Conservation (phyloP, 2,797 vertebrate species). For the Rhinophrynus dorsalis region DNA sequence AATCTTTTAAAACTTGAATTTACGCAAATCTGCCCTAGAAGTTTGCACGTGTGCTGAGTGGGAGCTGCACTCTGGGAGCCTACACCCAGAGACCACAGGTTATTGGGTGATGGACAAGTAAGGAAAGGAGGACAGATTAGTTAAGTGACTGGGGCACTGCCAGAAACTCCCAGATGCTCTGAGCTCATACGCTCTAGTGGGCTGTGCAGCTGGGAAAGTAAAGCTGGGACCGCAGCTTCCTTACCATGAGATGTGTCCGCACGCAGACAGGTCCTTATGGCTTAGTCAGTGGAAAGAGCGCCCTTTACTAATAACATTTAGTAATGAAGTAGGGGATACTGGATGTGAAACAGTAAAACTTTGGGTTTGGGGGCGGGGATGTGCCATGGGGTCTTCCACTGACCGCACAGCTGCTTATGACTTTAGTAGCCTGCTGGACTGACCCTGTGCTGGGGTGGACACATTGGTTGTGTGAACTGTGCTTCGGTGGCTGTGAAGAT, state of each 20-base stretch:
- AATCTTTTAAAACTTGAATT: too few relatives aligned
- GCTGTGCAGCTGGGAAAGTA: conserved; percentile 20
- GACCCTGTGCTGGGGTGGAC: conserved; percentile 33
- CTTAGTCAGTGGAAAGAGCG: background rate
- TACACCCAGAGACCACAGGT: conserved; percentile 2
- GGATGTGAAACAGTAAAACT: conserved; percentile 1
- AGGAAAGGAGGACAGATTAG: conserved; percentile 4
- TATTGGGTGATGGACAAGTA: background rate
- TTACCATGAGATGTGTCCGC: background rate
- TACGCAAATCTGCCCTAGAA: background rate
- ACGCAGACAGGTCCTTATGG: conserved; percentile 4
- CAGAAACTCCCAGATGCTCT: conserved; percentile 33
- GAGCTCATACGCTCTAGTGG: conserved; percentile 5
- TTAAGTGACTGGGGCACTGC: conserved; percentile 20
- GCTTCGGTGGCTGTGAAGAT: conserved; percentile 54
- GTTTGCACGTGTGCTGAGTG: background rate
- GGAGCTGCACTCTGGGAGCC: background rate
- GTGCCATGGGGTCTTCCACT: conserved; percentile 35
- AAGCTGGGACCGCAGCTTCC: background rate
- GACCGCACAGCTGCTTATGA: conserved; percentile 56
- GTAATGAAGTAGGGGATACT: background rate
- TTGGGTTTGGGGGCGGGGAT: conserved; percentile 59
- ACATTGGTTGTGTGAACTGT: background rate
- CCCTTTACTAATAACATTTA: background rate
- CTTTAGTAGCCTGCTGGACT: conserved; percentile 40